Conservation (phyloP, 2,113 vertebrate genomes). For the Bufo gargarizans region DNA sequence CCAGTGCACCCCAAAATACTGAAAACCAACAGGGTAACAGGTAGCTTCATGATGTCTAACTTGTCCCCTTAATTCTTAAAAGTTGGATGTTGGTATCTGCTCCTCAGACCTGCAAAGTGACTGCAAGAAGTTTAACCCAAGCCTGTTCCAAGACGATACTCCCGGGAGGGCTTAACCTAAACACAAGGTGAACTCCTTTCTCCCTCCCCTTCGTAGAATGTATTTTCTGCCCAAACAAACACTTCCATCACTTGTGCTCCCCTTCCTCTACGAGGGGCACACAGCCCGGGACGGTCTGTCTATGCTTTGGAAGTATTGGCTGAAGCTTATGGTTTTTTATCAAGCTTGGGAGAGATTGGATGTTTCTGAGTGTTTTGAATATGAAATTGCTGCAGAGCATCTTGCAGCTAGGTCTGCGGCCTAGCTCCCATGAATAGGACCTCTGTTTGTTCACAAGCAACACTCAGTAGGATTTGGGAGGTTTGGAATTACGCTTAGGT, state of each 20-base stretch:
- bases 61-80: background rate
- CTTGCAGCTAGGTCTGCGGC: constrained; percentile 32
- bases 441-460: constrained; percentile 53
- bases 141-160: constrained; percentile 6
- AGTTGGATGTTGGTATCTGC: background rate
- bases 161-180: constrained; percentile 29
- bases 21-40: background rate
- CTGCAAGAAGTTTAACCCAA: constrained; percentile 22
- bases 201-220: constrained; percentile 25
- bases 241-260: constrained; percentile 26
- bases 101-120: constrained; percentile 22
- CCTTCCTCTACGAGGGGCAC: background rate
- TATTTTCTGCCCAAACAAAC: constrained; percentile 48
- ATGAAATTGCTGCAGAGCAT: constrained; percentile 24
- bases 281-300: background rate
- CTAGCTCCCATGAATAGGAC: constrained; percentile 46
- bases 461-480: background rate
- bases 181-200: constrained; percentile 39
- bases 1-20: background rate
- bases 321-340: constrained; percentile 34
- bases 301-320: constrained; percentile 3
- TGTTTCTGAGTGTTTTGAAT: constrained; percentile 5
- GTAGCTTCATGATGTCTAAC: constrained; percentile 12
- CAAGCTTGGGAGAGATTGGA: constrained; percentile 38
- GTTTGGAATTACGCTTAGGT: constrained; percentile 17